Conservation (phyloP, 1,140 invertebrate species). For the Macrotrachela quadricornifera region DNA sequence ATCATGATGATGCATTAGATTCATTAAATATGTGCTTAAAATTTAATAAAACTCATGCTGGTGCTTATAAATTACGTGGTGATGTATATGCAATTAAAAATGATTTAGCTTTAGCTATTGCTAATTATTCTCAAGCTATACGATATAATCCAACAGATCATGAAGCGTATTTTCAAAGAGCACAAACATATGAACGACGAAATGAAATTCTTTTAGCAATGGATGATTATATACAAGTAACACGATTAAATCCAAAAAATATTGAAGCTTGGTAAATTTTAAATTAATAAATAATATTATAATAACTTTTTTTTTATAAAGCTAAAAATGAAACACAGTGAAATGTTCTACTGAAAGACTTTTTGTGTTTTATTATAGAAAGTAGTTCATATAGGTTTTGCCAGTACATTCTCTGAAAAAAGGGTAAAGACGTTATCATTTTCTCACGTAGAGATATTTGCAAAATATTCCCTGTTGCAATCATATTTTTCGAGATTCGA, state of each 20-base stretch:
- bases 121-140: constrained; percentile 27
- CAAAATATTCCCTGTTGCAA: too few relatives aligned
- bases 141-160: constrained; percentile 23
- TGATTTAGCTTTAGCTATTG: constrained; percentile 24
- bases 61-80: constrained; percentile 26
- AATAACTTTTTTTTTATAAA: too few relatives aligned
- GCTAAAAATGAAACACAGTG: too few relatives aligned
- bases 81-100: constrained; percentile 19
- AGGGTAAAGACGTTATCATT: too few relatives aligned
- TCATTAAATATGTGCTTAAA: constrained; percentile 19
- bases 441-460: too few relatives aligned
- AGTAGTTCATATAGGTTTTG: too few relatives aligned
- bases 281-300: too few relatives aligned
- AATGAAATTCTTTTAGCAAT: constrained; percentile 23
- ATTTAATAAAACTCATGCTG: constrained; percentile 21
- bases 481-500: too few relatives aligned
- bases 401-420: too few relatives aligned
- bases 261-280: constrained; percentile 24
- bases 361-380: too few relatives aligned
- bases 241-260: constrained; percentile 20
- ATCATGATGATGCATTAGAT: not conserved
- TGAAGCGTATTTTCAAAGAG: constrained; percentile 23
- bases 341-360: too few relatives aligned
- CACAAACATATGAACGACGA: constrained; percentile 25
- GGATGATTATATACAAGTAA: constrained; percentile 23